Evolutionary conservation across 2,113 vertebrate genomes (phyloP).

Genomic region (Brachirus orientalis): DNA sequence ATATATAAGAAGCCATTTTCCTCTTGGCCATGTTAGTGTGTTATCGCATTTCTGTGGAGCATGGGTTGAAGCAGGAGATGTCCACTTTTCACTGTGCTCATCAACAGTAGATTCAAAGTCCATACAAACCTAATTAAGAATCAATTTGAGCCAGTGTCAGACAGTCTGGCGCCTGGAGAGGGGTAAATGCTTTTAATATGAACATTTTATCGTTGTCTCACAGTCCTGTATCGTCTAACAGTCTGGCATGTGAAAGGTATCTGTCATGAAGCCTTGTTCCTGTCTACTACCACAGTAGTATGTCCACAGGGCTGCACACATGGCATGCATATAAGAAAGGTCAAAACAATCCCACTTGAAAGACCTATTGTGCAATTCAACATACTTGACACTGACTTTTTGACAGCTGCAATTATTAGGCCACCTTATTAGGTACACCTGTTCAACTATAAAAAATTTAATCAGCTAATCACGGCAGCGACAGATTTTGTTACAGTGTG

Average conservation of each 20-base stretch:
- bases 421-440: too few relatives aligned
- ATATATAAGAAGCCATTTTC: constrained; percentile 40
- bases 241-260: constrained; percentile 80
- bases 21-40: constrained; percentile 41
- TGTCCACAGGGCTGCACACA: constrained; percentile 51
- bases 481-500: too few relatives aligned
- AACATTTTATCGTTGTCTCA: constrained; percentile 82
- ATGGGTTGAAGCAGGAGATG: constrained; percentile 59
- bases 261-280: constrained; percentile 70
- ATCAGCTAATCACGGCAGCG: too few relatives aligned
- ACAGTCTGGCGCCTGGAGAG: constrained; percentile 83
- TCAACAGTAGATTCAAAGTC: constrained; percentile 80
- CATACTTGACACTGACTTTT: constrained; percentile 40
- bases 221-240: constrained; percentile 77
- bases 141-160: constrained; percentile 85
- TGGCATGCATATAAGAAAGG: constrained; percentile 52
- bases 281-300: constrained; percentile 49
- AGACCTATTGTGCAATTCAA: constrained; percentile 38
- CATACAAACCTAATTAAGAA: constrained; percentile 86
- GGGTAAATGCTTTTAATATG: constrained; percentile 84
- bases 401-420: constrained; percentile 46
- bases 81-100: constrained; percentile 75
- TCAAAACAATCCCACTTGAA: constrained; percentile 50
- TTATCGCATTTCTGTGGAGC: constrained; percentile 72
- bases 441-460: too few relatives aligned